Evolutionary conservation across 2,888 invertebrate species (phyloP).

Genomic region (Apamea anceps): DNA sequence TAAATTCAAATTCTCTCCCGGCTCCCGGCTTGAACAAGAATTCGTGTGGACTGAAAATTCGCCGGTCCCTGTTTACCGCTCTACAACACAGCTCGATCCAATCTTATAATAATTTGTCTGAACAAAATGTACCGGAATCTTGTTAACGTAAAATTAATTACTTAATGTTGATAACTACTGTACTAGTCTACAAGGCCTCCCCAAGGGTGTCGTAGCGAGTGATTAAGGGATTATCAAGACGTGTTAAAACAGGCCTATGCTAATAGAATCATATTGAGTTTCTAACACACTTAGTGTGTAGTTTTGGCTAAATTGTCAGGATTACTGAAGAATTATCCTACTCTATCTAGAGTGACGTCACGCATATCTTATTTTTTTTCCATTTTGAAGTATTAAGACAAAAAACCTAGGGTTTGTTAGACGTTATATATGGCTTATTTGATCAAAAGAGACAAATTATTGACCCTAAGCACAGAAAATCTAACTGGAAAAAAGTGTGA

Average conservation of each 20-base stretch:
- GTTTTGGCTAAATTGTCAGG: slow-evolving; percentile 21
- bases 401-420: too few species aligned
- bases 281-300: slow-evolving; percentile 20
- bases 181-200: slow-evolving; percentile 14
- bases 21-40: slow-evolving; percentile 45
- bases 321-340: slow-evolving; percentile 18
- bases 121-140: slow-evolving; percentile 42
- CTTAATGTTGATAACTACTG: slow-evolving; percentile 26
- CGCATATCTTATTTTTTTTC: not conserved
- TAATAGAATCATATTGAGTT: slow-evolving; percentile 50
- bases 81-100: slow-evolving; percentile 46
- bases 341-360: not conserved
- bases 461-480: not conserved
- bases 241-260: slow-evolving; percentile 19
- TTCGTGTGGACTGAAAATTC: slow-evolving; percentile 57
- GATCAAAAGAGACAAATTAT: not conserved
- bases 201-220: slow-evolving; percentile 8
- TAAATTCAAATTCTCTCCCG: slow-evolving; percentile 29
- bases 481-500: slow-evolving; percentile 19
- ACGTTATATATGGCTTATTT: too few species aligned
- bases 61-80: slow-evolving; percentile 53
- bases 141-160: slow-evolving; percentile 48
- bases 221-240: slow-evolving; percentile 42
- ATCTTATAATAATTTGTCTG: slow-evolving; percentile 61
- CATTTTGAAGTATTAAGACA: not conserved